phyloP scores from a whole-genome alignment of 2,797 vertebrate genomes.

The Telmatherina bonti region DNA sequence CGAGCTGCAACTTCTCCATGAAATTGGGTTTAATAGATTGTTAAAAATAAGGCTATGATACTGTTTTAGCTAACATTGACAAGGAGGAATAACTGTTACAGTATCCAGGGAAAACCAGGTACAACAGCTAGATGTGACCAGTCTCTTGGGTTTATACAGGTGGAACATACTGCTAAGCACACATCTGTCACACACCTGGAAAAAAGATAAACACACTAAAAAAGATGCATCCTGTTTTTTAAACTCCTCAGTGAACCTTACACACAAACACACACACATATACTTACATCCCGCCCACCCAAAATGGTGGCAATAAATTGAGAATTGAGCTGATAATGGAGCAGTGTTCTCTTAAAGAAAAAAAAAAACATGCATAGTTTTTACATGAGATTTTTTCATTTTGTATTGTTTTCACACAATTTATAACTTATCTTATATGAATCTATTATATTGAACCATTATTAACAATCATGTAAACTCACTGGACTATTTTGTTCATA shows the following conservation, averaged over 20 bases:
- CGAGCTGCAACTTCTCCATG: slow-evolving; percentile 63
- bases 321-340: slow-evolving; percentile 64
- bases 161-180: slow-evolving; percentile 42
- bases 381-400: slow-evolving; percentile 59
- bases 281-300: slow-evolving; percentile 57
- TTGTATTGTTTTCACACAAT: slow-evolving; percentile 46
- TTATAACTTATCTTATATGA: slow-evolving; percentile 35
- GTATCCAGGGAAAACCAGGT: slow-evolving; percentile 42
- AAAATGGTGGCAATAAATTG: slow-evolving; percentile 76
- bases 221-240: slow-evolving; percentile 26
- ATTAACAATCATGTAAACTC: slow-evolving; percentile 77
- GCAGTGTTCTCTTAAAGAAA: slow-evolving; percentile 69
- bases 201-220: slow-evolving; percentile 45
- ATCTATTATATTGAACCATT: slow-evolving; percentile 62
- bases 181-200: slow-evolving; percentile 45
- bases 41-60: slow-evolving; percentile 87
- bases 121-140: slow-evolving; percentile 32
- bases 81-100: slow-evolving; percentile 57
- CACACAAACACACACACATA: slow-evolving; percentile 37
- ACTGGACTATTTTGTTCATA: slow-evolving; percentile 66
- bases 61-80: slow-evolving; percentile 77
- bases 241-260: slow-evolving; percentile 41
- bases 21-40: slow-evolving; percentile 84
- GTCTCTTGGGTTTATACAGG: slow-evolving; percentile 44
- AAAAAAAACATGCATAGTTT: slow-evolving; percentile 84